Conservation (phyloP, 2,888 invertebrate species). For the Chirona hameri region DNA sequence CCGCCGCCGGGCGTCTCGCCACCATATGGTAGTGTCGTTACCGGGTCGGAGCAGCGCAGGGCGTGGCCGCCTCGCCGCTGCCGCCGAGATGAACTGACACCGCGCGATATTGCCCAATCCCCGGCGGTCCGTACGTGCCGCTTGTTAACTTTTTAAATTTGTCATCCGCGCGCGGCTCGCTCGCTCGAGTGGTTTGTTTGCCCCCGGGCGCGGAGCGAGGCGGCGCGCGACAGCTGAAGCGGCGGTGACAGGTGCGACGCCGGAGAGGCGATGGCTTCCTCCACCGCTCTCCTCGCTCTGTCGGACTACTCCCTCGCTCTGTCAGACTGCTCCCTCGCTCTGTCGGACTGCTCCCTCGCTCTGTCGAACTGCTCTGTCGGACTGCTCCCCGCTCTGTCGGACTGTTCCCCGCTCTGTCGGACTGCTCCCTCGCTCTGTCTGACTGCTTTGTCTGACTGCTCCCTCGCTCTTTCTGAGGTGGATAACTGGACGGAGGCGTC, state of each 20-base stretch:
- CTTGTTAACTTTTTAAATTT: conserved; percentile 12
- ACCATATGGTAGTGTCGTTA: not conserved
- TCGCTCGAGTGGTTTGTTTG: not conserved
- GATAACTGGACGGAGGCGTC: no score
- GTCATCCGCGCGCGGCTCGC: not conserved
- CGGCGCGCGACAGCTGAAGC: not conserved
- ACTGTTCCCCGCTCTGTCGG: no score
- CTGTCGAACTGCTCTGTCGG: no score
- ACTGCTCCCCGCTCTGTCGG: no score
- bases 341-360: no score
- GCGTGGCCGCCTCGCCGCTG: not conserved
- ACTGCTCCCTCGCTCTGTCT: no score
- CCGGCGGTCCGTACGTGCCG: not conserved
- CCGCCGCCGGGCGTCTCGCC: not conserved
- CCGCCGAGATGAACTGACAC: not conserved
- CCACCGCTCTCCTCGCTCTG: no score
- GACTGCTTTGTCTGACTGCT: no score
- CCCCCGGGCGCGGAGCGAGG: not conserved
- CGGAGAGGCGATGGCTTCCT: no score
- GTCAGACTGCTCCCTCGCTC: no score
- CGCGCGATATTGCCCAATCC: not conserved
- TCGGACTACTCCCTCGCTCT: no score
- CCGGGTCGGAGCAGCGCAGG: not conserved
- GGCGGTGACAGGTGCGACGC: not conserved
- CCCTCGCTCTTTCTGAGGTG: no score